A percentile compares a stretch with the other conserved stretches of the same genome.
phyloP scores from a whole-genome alignment of 2,113 vertebrate species.

The Acrocephalus arundinaceus region DNA sequence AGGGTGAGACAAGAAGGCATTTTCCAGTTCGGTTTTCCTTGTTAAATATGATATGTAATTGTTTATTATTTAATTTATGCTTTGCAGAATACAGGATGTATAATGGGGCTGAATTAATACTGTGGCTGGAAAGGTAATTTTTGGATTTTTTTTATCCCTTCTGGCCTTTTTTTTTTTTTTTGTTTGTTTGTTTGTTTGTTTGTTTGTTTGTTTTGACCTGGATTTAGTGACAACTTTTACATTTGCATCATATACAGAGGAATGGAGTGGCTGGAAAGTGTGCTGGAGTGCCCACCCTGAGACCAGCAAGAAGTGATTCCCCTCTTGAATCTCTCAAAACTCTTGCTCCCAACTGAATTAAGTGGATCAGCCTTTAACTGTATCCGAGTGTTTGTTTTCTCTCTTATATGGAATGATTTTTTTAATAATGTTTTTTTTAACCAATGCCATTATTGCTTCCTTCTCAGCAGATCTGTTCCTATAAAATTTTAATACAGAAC shows the following conservation, averaged over 20 bases:
- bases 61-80: not conserved
- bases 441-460: not conserved
- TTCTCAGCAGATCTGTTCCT: not conserved
- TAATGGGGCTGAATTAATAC: not conserved
- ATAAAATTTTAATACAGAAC: not conserved
- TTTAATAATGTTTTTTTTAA: not conserved
- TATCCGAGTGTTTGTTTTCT: not conserved
- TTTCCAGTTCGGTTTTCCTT: conserved; percentile 7
- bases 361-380: not conserved
- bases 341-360: not conserved
- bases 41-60: not conserved
- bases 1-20: not conserved
- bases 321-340: not conserved
- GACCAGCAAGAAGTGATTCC: not conserved
- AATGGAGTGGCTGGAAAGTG: not conserved
- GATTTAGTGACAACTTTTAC: not conserved
- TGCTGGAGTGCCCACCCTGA: not conserved
- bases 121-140: not conserved
- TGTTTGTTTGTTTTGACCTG: not conserved
- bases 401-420: not conserved
- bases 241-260: not conserved
- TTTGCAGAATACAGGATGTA: not conserved
- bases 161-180: not conserved
- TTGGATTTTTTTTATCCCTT: not conserved
- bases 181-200: too few species aligned